These are phyloP conservation scores for Lasioglossum baleicum DNA, from an alignment of 1,140 invertebrate genomes.

Conservation along the genomic window DNA sequence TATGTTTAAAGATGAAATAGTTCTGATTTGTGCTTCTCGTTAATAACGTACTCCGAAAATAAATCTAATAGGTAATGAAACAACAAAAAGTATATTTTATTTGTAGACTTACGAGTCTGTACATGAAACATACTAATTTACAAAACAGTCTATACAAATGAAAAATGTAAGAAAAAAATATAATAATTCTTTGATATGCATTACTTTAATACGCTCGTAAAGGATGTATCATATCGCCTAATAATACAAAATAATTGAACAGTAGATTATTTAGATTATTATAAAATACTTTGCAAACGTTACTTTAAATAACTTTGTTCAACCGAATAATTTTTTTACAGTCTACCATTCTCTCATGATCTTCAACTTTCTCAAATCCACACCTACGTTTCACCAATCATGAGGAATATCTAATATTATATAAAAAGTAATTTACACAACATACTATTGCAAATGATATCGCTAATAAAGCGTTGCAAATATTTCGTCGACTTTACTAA, in stretches of 20 bases:
- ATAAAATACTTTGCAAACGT: background rate
- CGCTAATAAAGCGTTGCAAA: background rate
- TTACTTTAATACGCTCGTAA: background rate
- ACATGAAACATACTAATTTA: background rate
- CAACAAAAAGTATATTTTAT: background rate
- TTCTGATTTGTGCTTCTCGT: background rate
- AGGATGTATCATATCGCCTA: background rate
- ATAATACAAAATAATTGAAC: background rate
- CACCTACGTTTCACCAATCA: background rate
- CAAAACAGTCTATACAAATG: background rate
- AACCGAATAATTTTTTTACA: background rate
- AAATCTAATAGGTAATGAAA: background rate
- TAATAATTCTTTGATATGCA: background rate
- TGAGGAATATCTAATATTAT: background rate
- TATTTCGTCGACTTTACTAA: background rate
- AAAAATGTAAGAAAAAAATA: background rate
- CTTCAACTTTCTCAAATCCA: background rate
- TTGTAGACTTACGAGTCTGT: background rate
- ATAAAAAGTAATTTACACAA: constrained; percentile 7
- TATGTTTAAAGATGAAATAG: background rate
- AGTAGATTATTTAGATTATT: background rate
- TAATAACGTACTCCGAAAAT: too few species aligned
- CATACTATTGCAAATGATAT: background rate
- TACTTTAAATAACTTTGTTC: background rate
- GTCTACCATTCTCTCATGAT: background rate